Conservation (phyloP, 2,797 vertebrate genomes). For the Prunella strophiata region DNA sequence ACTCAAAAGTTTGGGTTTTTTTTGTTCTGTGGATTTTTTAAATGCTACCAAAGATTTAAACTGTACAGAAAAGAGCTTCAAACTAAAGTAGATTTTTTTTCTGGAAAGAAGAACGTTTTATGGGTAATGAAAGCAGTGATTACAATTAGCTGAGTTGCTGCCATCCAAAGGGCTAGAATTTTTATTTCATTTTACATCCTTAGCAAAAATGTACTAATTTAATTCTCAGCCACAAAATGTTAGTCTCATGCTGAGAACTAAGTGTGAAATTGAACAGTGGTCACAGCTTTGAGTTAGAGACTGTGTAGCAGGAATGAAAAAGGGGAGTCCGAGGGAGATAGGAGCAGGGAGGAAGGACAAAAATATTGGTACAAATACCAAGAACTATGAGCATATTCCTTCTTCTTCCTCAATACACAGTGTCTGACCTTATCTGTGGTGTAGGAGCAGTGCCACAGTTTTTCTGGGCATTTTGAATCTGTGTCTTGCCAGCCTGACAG, state of each 20-base stretch:
- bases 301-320: not conserved
- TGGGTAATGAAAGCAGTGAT: slow-evolving; percentile 18
- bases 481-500: not conserved
- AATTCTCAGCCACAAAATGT: not conserved
- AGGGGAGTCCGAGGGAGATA: not conserved
- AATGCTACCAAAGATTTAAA: not conserved
- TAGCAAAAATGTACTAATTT: not conserved
- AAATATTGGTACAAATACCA: not conserved
- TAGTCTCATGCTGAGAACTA: not conserved
- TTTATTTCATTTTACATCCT: not conserved
- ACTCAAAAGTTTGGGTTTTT: not conserved
- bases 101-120: not conserved
- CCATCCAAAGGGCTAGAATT: not conserved
- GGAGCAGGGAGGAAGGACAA: not conserved
- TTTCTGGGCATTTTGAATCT: not conserved
- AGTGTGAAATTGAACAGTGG: not conserved
- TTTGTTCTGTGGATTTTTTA: not conserved
- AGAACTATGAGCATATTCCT: not conserved
- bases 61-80: not conserved
- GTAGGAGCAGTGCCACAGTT: not conserved
- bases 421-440: not conserved
- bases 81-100: not conserved
- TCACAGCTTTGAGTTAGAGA: not conserved
- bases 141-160: slow-evolving; percentile 31
- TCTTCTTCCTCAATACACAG: not conserved